Evolutionary conservation across 2,113 vertebrate genomes (phyloP).

Genomic region (rat (Rattus norvegicus)): GRCr8 NC_086039.1:112693001-112693500

Average conservation of each 20-base stretch:
- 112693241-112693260: constrained; percentile 22
- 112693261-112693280: not conserved
- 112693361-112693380: not conserved
- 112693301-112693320: not conserved
- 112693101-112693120: not conserved
- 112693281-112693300: not conserved
- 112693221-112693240: constrained; percentile 27
- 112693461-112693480: constrained; percentile 38
- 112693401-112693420: constrained; percentile 13
- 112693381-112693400: not conserved
- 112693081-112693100: not conserved
- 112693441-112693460: not conserved
- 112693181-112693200: not conserved
- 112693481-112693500: constrained; percentile 1
- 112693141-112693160: not conserved
- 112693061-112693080: not conserved
- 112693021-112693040: constrained; percentile 6
- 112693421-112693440: not conserved
- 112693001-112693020: constrained; percentile 22
- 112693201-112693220: not conserved
- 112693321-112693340: constrained; percentile 15
- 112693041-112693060: not conserved
- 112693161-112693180: not conserved
- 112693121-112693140: not conserved
- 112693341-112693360: not conserved